Base-by-base conservation (phyloP, 2,888 invertebrate species). In the Trissoscelio sp. region DNA sequence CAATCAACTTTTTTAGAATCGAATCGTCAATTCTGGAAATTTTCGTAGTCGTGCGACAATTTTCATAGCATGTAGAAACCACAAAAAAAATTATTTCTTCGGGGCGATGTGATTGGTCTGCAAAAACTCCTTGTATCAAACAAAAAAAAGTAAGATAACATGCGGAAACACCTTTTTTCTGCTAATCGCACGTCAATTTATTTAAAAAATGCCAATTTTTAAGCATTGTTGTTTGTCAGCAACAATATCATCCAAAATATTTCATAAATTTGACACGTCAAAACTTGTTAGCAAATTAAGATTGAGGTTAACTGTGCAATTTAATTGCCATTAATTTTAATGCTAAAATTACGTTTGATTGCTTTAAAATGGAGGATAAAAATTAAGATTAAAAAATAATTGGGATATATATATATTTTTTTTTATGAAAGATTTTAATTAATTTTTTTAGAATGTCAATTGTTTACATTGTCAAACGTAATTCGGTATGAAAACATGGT, bases 91-190 rank as follows among this genome's bases (percentile, higher is more conserved):
- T n/a, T n/a, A n/a, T 9, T 3, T 12, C 28, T 60, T 12, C 12
- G 4, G 31, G n/a, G 22, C 12, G 44, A 44, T 44, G 28, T 62
- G 28, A 62, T 31, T 44, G 11, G 12, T 42, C 9, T 34, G 31
- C 18, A 18, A 20, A 31, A 57, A 57, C 18, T 57, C 39, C 57
- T 37, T 37, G 6, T 57, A 37, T 57, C 18, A 57, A 37, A 34
- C 16, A 55, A 3, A 31, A 39, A 57, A 34, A n/a, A n/a, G 57
- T 57, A 57, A 57, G 57, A 57, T 39, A 57, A 39, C 20, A 57
- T 7, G 18, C 7, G 44, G 0, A 18, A 18, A 44, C 7, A 16
- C 44, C 7, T 44, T 44, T 7, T 18, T 44, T 44, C 44, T 5
- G 9, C 34, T 9, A 9, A 34, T 7, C 2, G 5, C 3, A 9